A percentile compares a stretch with the other conserved stretches of the same genome.
phyloP scores from a whole-genome alignment of 2,113 vertebrate genomes.

The Pygoscelis adeliae region DNA sequence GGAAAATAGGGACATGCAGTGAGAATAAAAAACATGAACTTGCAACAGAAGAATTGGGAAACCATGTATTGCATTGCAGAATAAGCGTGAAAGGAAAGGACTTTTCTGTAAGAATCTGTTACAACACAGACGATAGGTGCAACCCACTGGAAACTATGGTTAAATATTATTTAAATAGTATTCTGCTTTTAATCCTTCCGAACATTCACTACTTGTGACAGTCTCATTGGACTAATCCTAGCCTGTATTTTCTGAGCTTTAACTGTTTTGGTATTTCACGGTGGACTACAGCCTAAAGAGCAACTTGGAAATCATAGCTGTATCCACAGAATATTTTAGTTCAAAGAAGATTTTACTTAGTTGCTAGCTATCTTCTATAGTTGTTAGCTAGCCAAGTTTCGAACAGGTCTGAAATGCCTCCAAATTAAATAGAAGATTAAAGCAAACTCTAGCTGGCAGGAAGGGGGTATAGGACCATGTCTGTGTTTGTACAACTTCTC shows the following conservation, averaged over 20 bases:
- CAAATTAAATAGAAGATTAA: conserved; percentile 11
- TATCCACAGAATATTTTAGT: not conserved
- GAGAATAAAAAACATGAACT: not conserved
- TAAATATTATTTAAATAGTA: not conserved
- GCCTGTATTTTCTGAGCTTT: not conserved
- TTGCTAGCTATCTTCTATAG: not conserved
- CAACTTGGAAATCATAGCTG: not conserved
- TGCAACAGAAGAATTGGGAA: not conserved
- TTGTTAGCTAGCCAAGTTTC: not conserved
- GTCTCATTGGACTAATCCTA: not conserved
- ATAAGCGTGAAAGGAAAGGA: accelerated
- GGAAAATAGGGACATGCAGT: not conserved
- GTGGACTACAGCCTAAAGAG: not conserved
- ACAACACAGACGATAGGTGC: not conserved
- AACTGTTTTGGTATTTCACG: not conserved
- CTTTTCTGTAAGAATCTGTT: not conserved
- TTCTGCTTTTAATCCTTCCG: not conserved
- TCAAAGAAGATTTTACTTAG: not conserved
- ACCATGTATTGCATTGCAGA: not conserved
- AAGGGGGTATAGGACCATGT: not conserved
- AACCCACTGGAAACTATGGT: not conserved
- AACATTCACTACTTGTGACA: not conserved
- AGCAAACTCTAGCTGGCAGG: not conserved
- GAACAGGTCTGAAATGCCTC: not conserved
- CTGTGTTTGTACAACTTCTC: conserved; percentile 27